A percentile compares a stretch with the other conserved stretches of the same genome.
phyloP scores from a whole-genome alignment of 2,888 invertebrate genomes.

The Villa cingulata region DNA sequence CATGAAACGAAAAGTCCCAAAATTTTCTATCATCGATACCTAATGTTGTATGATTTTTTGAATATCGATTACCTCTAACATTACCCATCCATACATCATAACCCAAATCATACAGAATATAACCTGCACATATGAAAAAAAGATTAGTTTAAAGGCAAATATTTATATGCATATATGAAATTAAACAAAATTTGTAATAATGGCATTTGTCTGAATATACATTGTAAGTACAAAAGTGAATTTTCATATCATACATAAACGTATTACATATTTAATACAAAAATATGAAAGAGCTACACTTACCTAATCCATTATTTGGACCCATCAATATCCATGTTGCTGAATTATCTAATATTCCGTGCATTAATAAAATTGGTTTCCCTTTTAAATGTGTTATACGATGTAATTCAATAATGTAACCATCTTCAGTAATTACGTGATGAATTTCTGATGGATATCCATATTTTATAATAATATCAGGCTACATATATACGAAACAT shows the following conservation, averaged over 20 bases:
- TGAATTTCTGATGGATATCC: slow-evolving; percentile 54
- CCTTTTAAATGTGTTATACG: slow-evolving; percentile 44
- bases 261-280: too few relatives aligned
- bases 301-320: slow-evolving; percentile 52
- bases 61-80: slow-evolving; percentile 18
- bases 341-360: slow-evolving; percentile 60
- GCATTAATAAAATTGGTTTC: slow-evolving; percentile 46
- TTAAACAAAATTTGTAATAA: too few relatives aligned
- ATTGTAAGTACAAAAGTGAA: too few relatives aligned
- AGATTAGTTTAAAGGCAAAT: too few relatives aligned
- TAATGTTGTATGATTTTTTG: slow-evolving; percentile 10
- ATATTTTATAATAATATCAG: slow-evolving; percentile 46
- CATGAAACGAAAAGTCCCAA: slow-evolving; percentile 37
- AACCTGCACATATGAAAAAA: neutral
- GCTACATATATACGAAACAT: too few relatives aligned
- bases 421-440: slow-evolving; percentile 57
- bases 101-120: slow-evolving; percentile 11
- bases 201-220: too few relatives aligned
- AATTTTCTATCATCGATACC: slow-evolving; percentile 18
- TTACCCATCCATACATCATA: slow-evolving; percentile 20
- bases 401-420: slow-evolving; percentile 63
- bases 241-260: too few relatives aligned
- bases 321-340: slow-evolving; percentile 62
- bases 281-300: too few relatives aligned
- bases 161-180: too few relatives aligned